phyloP scores from a whole-genome alignment of 2,797 vertebrate genomes.

The Hippopotamyrus pictus region DNA sequence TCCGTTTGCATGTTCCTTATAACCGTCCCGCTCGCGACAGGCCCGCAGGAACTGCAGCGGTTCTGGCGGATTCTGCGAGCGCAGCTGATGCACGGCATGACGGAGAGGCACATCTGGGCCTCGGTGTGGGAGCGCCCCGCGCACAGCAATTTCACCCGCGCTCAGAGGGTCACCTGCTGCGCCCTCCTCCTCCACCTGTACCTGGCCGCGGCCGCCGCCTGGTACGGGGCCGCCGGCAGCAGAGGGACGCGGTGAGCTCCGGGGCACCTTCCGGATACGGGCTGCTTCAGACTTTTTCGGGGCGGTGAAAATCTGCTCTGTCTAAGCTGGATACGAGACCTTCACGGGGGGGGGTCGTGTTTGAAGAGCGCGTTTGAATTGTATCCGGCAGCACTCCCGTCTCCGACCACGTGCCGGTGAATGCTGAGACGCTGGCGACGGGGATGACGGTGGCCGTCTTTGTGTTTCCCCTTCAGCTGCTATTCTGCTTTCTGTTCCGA shows the following conservation, averaged over 20 bases:
- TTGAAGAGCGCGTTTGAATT: not conserved
- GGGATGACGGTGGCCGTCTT: conserved; percentile 58
- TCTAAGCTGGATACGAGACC: not conserved
- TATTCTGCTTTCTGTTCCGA: conserved; percentile 64
- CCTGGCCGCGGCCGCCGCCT: conserved; percentile 59
- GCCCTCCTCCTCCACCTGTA: conserved; percentile 62
- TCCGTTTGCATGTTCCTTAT: not conserved
- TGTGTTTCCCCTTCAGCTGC: conserved; percentile 63
- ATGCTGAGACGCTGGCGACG: conserved; percentile 54
- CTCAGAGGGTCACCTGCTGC: conserved; percentile 66
- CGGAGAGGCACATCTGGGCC: conserved; percentile 68
- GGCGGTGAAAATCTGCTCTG: not conserved
- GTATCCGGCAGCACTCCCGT: conserved; percentile 46
- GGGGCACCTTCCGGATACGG: not conserved
- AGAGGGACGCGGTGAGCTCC: conserved; percentile 49
- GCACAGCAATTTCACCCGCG: conserved; percentile 62
- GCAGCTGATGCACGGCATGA: conserved; percentile 62
- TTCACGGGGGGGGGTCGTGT: not conserved
- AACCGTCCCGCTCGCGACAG: conserved; percentile 35
- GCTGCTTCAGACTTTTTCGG: not conserved
- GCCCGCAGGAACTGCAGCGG: conserved; percentile 62
- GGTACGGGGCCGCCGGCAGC: conserved; percentile 63
- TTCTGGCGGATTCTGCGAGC: conserved; percentile 58
- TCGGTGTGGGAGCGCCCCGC: conserved; percentile 65
- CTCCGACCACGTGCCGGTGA: conserved; percentile 49